Evolutionary conservation across 2,797 vertebrate genomes (phyloP).

Genomic region (Borostomias antarcticus): DNA sequence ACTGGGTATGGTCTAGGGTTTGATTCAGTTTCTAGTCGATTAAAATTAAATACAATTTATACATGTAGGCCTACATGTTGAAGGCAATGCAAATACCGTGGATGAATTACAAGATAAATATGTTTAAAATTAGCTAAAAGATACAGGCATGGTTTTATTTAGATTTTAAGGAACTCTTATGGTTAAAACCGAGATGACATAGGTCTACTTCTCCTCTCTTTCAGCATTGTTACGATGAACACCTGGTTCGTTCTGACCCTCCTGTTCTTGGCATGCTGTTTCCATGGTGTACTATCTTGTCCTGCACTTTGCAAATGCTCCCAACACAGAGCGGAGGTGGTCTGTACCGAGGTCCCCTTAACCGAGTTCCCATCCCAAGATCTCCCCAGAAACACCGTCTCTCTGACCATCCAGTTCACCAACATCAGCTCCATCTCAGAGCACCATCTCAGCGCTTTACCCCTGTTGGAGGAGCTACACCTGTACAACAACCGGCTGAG

Average conservation of each 20-base stretch:
- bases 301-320: conserved; percentile 64
- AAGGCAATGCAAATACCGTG: no score
- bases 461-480: conserved; percentile 65
- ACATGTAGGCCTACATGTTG: no score
- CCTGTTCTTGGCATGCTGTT: conserved; percentile 49
- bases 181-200: not conserved
- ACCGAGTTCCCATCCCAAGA: conserved; percentile 55
- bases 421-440: conserved; percentile 68
- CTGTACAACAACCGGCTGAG: conserved; percentile 65
- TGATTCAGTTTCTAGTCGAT: no score
- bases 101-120: no score
- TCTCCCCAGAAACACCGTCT: conserved; percentile 61
- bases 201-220: not conserved
- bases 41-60: no score
- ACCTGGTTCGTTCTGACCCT: conserved; percentile 39
- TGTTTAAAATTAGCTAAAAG: no score
- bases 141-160: no score
- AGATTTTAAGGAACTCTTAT: no score
- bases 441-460: conserved; percentile 51
- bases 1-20: no score
- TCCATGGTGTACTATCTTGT: conserved; percentile 48
- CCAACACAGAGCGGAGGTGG: conserved; percentile 58
- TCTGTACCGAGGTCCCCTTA: conserved; percentile 62
- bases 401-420: conserved; percentile 70
- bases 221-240: conserved; percentile 55